These are phyloP conservation scores for Fragum whitleyi DNA, from an alignment of 2,888 invertebrate species.

Conservation along the genomic window DNA sequence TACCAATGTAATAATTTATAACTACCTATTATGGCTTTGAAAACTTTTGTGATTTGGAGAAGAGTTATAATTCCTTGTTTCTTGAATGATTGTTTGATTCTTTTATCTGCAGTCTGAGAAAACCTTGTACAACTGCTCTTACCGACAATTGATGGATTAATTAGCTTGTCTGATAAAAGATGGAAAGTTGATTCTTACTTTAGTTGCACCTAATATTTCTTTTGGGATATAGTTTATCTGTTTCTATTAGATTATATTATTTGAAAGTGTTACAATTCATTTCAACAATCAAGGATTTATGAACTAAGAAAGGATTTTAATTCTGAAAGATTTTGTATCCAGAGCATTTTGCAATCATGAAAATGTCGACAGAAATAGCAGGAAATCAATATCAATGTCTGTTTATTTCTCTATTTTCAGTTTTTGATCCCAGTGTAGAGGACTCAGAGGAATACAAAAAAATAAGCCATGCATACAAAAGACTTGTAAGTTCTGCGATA, in stretches of 20 bases:
- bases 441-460: constrained; percentile 92
- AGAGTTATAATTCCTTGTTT: no score
- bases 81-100: no score
- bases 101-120: neutral
- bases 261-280: no score
- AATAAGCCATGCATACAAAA: constrained; percentile 94
- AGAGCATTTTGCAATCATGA: neutral
- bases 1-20: no score
- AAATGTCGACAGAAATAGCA: neutral
- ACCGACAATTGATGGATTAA: neutral
- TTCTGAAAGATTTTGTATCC: neutral
- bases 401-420: constrained; percentile 86
- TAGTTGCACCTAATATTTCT: no score
- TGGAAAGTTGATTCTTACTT: no score
- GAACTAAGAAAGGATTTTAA: no score
- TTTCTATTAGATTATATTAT: no score
- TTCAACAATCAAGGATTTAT: no score
- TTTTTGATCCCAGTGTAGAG: constrained; percentile 93
- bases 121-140: neutral
- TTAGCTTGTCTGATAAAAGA: neutral
- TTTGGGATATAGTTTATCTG: no score
- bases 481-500: constrained; percentile 90
- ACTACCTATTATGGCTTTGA: no score
- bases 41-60: no score
- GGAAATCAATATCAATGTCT: neutral